Conservation (phyloP, 2,888 invertebrate genomes). For the Tetheella fluctuosa region DNA sequence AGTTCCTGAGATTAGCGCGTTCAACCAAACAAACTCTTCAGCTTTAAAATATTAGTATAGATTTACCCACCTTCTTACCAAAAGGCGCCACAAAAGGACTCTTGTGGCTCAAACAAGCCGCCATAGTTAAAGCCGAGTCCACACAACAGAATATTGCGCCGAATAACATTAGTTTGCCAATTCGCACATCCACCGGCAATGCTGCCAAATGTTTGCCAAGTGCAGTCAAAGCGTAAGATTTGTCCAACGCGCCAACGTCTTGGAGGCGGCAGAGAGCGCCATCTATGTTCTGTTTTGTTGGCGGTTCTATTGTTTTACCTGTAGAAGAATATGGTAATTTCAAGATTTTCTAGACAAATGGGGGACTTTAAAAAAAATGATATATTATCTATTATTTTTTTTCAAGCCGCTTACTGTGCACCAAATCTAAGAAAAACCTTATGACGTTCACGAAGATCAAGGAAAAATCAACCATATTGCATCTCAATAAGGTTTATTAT, state of each 20-base stretch:
- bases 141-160: slow-evolving; percentile 96
- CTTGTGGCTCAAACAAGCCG: slow-evolving; percentile 91
- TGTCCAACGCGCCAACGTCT: slow-evolving; percentile 92
- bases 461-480: no score
- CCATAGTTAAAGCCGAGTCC: slow-evolving; percentile 96
- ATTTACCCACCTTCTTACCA: slow-evolving; percentile 82
- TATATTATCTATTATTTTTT: no score
- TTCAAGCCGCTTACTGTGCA: no score
- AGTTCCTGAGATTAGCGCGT: no score
- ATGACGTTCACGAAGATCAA: no score
- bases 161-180: slow-evolving; percentile 96
- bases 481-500: no score
- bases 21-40: no score
- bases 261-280: slow-evolving; percentile 88
- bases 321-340: slow-evolving; percentile 26
- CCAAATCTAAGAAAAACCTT: no score
- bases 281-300: slow-evolving; percentile 86
- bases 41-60: no score
- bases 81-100: slow-evolving; percentile 91
- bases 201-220: slow-evolving; percentile 94
- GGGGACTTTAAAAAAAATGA: no score
- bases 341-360: not conserved
- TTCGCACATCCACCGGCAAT: slow-evolving; percentile 94
- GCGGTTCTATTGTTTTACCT: slow-evolving; percentile 90
- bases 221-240: slow-evolving; percentile 89